Base-by-base conservation (phyloP, 2,888 invertebrate species). In the Eupelmus urozonus region DNA sequence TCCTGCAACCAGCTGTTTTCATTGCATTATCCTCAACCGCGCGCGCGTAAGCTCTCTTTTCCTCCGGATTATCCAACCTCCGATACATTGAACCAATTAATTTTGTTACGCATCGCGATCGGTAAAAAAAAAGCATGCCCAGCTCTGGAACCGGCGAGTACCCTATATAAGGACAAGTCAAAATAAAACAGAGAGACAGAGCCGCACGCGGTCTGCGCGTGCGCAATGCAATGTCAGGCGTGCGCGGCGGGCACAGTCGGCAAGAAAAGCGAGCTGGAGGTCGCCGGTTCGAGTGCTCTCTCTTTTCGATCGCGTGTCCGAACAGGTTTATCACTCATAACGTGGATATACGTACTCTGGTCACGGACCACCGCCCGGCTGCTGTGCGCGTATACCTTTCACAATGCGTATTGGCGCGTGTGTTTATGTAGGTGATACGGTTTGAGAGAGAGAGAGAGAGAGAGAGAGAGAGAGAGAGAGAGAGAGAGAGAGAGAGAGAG, bases 251-350 rank as follows among this genome's bases (percentile, higher is more conserved):
- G 2, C 3, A 18, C 45, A 45, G 42, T 45, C 45, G 9, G 5
- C 42, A 20, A 49, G 49, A 49, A 25, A 29, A 65, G 27, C 4
- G 5, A 16, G 34, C 34, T 45, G 69, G 57, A 69, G 69, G 69
- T 69, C 57, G 57, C 16, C 34, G n/a, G 1, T 18, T 34, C 1
- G 5, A 60, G 3, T 25, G 63, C 63, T 72, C 63, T 72, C 63
- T 53, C 72, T 16, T 62, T 66, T 65, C 53, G 27, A 18, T 13
- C 40, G 18, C 13, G 9, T 20, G 18, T 65, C 65, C 60, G 51
- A 72, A 66, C 71, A 72, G 66, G 71, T 72, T 77, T 77, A 72
- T 72, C 53, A 63, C 63, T 40, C 53, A 62, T 59, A 71, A 71
- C 25, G 49, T 9, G 20, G 29, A 51, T 74, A 27, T 66, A 57